Evolutionary conservation across 2,797 vertebrate genomes (phyloP).

Genomic region (Gephyroberyx darwinii): DNA sequence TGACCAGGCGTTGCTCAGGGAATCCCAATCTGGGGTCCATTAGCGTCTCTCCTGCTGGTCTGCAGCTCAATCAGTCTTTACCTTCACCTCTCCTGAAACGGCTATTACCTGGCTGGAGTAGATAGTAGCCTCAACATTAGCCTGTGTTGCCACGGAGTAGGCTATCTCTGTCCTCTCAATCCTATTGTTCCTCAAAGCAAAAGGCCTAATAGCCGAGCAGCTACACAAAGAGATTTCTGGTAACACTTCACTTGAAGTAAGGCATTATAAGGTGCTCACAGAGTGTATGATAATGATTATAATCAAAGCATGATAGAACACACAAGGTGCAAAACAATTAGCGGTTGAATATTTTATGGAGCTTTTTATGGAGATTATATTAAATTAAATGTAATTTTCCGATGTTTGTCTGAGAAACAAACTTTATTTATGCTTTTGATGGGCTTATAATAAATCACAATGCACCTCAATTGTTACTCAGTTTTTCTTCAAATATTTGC

Average conservation of each 20-base stretch:
- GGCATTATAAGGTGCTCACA: conserved; percentile 1
- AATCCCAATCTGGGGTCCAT: conserved; percentile 98
- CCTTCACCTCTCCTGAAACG: conserved; percentile 74
- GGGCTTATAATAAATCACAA: background rate
- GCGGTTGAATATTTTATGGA: background rate
- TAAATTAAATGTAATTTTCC: background rate
- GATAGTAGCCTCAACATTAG: conserved; percentile 76
- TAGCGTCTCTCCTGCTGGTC: conserved; percentile 88
- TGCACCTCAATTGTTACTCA: background rate
- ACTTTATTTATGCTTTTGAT: background rate
- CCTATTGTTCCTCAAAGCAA: conserved; percentile 37
- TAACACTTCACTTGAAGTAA: background rate
- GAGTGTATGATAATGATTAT: too few species aligned
- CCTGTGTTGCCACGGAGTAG: conserved; percentile 53
- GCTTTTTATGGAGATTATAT: background rate
- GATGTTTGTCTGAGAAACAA: background rate
- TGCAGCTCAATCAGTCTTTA: conserved; percentile 81
- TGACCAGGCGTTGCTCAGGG: conserved; percentile 98
- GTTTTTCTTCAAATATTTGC: background rate
- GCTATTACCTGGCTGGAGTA: conserved; percentile 77
- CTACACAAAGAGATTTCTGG: conserved; percentile 22
- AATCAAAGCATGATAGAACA: too few species aligned
- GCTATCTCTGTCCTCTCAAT: conserved; percentile 29
- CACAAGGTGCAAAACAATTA: background rate
- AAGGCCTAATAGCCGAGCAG: conserved; percentile 41